Percentiles rank a stretch among this genome's conserved stretches.
These are phyloP conservation scores for Diachasma alloeum DNA, from an alignment of 1,140 invertebrate species.

Conservation along the genomic window DNA sequence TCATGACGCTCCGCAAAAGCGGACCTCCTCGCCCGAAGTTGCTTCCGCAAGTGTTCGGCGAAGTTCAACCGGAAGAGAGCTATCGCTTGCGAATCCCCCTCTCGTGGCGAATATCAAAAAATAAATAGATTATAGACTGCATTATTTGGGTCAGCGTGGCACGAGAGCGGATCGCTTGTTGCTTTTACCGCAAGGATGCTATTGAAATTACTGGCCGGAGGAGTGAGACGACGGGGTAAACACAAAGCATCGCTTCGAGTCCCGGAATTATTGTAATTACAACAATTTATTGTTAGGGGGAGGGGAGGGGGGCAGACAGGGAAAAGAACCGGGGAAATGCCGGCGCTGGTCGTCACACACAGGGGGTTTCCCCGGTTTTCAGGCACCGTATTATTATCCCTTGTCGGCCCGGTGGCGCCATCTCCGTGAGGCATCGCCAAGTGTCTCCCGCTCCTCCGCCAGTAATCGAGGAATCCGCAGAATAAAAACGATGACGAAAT, in stretches of 20 bases:
- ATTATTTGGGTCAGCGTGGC: constrained; percentile 43
- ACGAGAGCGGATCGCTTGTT: constrained; percentile 29
- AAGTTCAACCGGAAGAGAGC: neutral
- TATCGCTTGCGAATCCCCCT: too few relatives aligned
- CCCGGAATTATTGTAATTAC: constrained; percentile 57
- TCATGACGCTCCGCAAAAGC: neutral
- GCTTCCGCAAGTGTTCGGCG: neutral
- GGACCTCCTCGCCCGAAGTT: too few relatives aligned
- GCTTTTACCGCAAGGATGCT: constrained; percentile 42
- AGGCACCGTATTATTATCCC: too few relatives aligned
- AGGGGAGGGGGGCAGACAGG: neutral
- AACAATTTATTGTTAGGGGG: constrained; percentile 54
- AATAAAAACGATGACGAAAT: too few relatives aligned
- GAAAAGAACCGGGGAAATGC: neutral
- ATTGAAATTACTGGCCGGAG: constrained; percentile 49
- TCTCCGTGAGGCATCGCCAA: neutral
- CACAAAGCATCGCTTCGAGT: constrained; percentile 43
- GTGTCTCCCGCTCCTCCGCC: neutral
- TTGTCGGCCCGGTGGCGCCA: neutral
- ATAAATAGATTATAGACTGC: neutral
- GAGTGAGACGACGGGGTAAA: constrained; percentile 40
- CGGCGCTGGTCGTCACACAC: neutral
- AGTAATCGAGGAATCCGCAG: neutral
- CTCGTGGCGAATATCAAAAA: neutral
- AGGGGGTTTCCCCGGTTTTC: neutral